These are phyloP conservation scores for Apteryx mantelli DNA, from an alignment of 2,113 vertebrate species.

Conservation along the genomic window DNA sequence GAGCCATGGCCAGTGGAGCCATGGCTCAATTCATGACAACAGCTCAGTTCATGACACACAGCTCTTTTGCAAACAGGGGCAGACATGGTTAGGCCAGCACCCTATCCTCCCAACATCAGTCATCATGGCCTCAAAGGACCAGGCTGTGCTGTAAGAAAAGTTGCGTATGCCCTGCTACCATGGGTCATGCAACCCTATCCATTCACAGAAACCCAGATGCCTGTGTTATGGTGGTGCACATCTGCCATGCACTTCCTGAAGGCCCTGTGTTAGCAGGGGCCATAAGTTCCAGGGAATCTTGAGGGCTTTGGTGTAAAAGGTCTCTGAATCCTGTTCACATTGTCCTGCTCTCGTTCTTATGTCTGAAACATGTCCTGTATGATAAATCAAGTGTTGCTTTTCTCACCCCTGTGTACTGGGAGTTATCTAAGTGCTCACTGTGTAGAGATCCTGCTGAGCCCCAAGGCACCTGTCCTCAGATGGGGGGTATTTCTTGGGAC, in stretches of 20 bases:
- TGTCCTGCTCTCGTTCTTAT: background rate
- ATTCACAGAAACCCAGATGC: no score
- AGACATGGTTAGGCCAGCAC: background rate
- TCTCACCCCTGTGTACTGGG: background rate
- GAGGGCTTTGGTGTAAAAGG: no score
- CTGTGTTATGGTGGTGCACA: no score
- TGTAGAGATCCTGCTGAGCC: background rate
- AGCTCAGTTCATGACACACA: background rate
- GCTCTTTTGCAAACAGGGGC: background rate
- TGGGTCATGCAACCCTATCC: no score
- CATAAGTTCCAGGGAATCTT: no score
- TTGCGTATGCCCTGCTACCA: background rate
- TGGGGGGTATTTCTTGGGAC: background rate
- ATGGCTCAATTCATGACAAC: background rate
- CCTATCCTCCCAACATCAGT: background rate
- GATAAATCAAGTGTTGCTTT: background rate
- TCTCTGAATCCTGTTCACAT: no score
- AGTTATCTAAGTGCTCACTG: background rate
- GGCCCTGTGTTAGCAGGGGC: no score
- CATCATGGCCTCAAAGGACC: background rate
- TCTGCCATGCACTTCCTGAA: no score
- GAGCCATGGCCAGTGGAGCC: background rate
- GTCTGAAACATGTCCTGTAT: background rate
- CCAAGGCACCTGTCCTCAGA: background rate
- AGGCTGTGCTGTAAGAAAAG: background rate